Evolutionary conservation across 2,113 vertebrate genomes (phyloP).

Genomic region (Hyaena hyaena): DNA sequence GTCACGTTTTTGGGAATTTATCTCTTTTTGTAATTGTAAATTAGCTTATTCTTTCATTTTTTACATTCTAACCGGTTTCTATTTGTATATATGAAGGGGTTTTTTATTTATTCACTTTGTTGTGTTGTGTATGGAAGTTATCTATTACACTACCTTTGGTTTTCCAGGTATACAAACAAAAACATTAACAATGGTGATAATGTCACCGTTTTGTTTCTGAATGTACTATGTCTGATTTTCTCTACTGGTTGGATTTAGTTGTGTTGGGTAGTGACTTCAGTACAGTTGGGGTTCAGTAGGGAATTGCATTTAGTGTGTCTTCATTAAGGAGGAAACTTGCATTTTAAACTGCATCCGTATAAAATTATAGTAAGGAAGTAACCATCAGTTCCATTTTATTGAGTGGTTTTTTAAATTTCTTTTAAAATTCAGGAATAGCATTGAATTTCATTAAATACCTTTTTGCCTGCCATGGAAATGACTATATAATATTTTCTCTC

Average conservation of each 20-base stretch:
- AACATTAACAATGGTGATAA: neutral
- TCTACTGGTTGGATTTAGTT: neutral
- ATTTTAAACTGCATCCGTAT: neutral
- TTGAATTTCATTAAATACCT: neutral
- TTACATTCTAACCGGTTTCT: neutral
- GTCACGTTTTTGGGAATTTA: neutral
- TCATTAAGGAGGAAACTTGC: neutral
- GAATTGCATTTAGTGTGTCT: neutral
- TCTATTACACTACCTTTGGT: neutral
- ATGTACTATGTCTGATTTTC: neutral
- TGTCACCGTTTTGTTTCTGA: neutral
- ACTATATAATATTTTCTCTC: neutral
- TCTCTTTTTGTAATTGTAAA: neutral
- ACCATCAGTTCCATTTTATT: neutral
- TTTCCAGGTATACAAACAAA: neutral
- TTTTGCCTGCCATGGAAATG: neutral
- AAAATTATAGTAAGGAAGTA: constrained; percentile 2
- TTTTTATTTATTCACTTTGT: neutral
- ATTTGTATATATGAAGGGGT: neutral
- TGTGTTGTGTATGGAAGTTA: neutral
- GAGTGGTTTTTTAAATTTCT: neutral
- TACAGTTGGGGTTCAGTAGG: neutral
- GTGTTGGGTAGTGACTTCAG: neutral
- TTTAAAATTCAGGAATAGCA: neutral
- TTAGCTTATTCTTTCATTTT: neutral